Evolutionary conservation across 2,797 vertebrate genomes (phyloP).

Genomic region (Microctenopoma steveboyesi): DNA sequence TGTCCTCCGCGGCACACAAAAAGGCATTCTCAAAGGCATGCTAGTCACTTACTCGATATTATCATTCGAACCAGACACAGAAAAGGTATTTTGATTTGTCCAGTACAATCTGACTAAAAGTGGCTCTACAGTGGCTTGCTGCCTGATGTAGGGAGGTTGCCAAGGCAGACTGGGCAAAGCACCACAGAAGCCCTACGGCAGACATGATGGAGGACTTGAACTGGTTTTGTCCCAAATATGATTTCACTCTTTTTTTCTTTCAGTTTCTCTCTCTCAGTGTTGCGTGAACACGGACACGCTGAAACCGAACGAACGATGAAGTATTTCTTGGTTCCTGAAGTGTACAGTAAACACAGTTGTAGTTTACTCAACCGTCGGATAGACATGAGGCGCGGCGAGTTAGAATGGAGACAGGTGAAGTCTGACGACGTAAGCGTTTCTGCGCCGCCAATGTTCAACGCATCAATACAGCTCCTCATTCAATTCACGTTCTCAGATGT

Average conservation of each 20-base stretch:
- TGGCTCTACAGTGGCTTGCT: conserved; percentile 27
- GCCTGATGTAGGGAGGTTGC: conserved; percentile 27
- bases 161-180: conserved; percentile 49
- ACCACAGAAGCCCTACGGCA: conserved; percentile 44
- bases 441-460: conserved; percentile 22
- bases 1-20: not conserved
- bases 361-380: conserved; percentile 2
- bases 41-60: not conserved
- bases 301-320: conserved; percentile 5
- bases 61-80: conserved; percentile 21
- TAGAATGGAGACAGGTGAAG: conserved; percentile 20
- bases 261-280: conserved; percentile 6
- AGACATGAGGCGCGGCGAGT: not conserved
- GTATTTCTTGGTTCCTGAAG: conserved; percentile 11
- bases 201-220: conserved; percentile 43
- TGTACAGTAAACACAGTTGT: conserved; percentile 17
- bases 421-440: conserved; percentile 23
- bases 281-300: not conserved
- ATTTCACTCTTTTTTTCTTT: conserved; percentile 17
- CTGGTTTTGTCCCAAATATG: conserved; percentile 43
- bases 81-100: conserved; percentile 17
- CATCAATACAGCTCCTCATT: conserved; percentile 57
- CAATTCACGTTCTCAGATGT: conserved; percentile 50
- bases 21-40: not conserved
- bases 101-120: conserved; percentile 21